Conservation (phyloP, 2,113 vertebrate species). For the Catharus minimus region DNA sequence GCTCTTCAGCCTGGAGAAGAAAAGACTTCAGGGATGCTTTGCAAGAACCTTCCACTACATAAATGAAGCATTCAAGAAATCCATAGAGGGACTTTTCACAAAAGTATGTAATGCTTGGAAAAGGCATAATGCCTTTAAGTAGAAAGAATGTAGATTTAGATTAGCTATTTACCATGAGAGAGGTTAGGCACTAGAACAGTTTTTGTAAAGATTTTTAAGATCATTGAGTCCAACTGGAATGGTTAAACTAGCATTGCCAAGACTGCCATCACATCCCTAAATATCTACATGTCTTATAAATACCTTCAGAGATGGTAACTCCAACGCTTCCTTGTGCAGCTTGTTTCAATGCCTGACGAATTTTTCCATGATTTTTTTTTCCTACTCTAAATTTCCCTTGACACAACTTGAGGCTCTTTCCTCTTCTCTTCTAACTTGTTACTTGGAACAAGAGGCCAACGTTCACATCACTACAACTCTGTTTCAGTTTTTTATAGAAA, state of each 20-base stretch:
- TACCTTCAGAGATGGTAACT: background rate
- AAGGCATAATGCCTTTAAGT: background rate
- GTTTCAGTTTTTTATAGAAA: background rate
- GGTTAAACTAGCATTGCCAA: background rate
- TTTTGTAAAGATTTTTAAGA: background rate
- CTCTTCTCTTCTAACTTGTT: background rate
- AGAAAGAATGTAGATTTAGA: background rate
- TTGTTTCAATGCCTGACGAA: background rate
- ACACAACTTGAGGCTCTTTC: background rate
- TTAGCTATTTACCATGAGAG: background rate
- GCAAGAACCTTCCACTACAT: background rate
- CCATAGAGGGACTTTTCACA: background rate
- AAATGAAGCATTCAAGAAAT: background rate
- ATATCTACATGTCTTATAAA: rapidly evolving
- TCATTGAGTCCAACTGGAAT: rapidly evolving
- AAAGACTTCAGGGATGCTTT: background rate
- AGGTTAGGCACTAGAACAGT: background rate
- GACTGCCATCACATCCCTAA: background rate
- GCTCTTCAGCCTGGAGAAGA: background rate
- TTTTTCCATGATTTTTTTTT: background rate
- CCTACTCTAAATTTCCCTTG: background rate
- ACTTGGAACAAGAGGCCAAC: background rate
- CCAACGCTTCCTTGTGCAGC: rapidly evolving
- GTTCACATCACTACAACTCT: background rate
- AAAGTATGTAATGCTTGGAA: background rate